phyloP scores from a whole-genome alignment of 2,113 vertebrate genomes.

The Myrmophylax atrothorax region DNA sequence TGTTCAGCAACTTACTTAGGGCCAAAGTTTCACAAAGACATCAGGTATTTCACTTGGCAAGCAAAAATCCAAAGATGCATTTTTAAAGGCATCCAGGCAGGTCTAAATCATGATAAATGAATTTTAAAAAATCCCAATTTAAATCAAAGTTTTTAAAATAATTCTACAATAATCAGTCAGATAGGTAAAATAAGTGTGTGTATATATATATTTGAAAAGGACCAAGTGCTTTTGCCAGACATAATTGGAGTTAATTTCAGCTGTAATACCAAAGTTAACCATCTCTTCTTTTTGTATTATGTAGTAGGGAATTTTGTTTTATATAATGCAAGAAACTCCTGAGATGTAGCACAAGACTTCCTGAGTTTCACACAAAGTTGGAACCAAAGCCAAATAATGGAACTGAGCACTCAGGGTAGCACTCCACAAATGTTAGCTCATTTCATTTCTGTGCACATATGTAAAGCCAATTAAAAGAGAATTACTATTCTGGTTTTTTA shows the following conservation, averaged over 20 bases:
- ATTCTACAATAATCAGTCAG: background rate
- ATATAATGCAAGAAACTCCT: background rate
- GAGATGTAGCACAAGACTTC: background rate
- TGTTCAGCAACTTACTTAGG: background rate
- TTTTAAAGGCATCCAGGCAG: background rate
- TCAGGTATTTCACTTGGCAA: constrained; percentile 10
- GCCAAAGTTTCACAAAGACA: constrained; percentile 6
- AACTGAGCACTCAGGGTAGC: background rate
- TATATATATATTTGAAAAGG: background rate
- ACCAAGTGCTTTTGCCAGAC: background rate
- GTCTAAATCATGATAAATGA: background rate
- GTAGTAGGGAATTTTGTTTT: background rate
- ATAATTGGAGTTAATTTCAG: background rate
- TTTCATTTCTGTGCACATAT: background rate
- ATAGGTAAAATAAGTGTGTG: background rate
- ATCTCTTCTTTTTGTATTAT: background rate
- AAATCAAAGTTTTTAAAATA: background rate
- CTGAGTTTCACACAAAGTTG: background rate
- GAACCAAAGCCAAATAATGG: background rate
- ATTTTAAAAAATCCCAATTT: background rate
- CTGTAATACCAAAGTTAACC: background rate
- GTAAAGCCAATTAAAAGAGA: background rate
- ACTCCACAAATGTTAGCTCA: background rate
- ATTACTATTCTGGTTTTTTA: background rate
- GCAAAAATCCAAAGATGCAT: background rate